phyloP scores from a whole-genome alignment of 2,888 invertebrate genomes.

The Conomelus anceps region DNA sequence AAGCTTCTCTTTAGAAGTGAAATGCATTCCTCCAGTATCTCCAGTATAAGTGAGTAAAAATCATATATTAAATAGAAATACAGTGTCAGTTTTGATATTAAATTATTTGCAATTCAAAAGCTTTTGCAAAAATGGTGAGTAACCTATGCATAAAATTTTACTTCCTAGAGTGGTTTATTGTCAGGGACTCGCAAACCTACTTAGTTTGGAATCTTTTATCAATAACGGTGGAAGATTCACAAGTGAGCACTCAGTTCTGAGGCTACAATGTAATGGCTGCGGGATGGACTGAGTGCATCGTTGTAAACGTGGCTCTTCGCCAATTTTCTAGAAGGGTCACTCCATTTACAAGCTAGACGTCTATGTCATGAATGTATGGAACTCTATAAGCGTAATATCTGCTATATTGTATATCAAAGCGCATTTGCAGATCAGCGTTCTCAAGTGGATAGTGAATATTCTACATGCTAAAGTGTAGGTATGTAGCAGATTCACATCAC shows the following conservation, averaged over 20 bases:
- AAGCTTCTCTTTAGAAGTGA: too few relatives aligned
- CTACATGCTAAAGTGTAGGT: too few relatives aligned
- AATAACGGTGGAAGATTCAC: neutral
- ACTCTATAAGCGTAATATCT: neutral
- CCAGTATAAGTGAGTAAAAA: too few relatives aligned
- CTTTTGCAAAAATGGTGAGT: neutral
- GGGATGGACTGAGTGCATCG: neutral
- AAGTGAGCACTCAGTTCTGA: neutral
- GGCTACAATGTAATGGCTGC: neutral
- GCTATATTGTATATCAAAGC: neutral
- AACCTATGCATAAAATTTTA: neutral
- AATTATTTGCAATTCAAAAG: neutral
- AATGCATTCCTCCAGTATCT: too few relatives aligned
- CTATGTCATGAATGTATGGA: neutral
- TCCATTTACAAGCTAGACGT: neutral
- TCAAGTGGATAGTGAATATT: too few relatives aligned
- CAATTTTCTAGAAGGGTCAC: neutral
- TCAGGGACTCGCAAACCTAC: neutral
- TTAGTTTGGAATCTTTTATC: neutral
- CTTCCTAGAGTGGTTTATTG: neutral
- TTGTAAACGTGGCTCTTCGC: neutral
- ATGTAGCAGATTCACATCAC: neutral
- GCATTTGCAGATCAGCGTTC: neutral
- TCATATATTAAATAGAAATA: too few relatives aligned
- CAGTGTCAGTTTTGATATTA: neutral